These are phyloP conservation scores for Arenaria interpres DNA, from an alignment of 2,113 vertebrate species.

Conservation along the genomic window DNA sequence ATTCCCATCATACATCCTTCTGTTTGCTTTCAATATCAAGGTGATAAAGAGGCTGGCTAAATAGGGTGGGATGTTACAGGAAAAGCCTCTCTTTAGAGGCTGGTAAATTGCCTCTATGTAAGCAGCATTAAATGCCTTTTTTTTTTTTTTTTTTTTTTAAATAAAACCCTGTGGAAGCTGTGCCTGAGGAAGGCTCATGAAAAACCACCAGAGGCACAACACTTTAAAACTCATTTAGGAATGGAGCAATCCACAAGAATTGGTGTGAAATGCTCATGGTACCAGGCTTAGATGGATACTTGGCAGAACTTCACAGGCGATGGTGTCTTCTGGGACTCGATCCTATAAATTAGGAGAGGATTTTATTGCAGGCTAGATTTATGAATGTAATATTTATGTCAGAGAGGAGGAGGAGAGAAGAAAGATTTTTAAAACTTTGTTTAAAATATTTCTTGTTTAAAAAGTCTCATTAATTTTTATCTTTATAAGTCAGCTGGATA, in stretches of 20 bases:
- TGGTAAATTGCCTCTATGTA: background rate
- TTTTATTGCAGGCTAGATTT: conserved; percentile 23
- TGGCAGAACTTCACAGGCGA: conserved; percentile 29
- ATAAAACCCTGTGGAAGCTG: background rate
- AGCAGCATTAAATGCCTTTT: background rate
- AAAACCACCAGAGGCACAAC: conserved; percentile 25
- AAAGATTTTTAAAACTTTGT: background rate
- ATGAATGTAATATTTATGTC: background rate
- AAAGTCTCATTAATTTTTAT: background rate
- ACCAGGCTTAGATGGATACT: background rate
- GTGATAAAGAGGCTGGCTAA: background rate
- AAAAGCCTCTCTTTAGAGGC: background rate
- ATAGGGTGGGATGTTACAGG: background rate
- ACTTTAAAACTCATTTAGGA: conserved; percentile 18
- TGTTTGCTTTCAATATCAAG: background rate
- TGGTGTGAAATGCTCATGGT: background rate
- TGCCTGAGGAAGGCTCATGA: background rate
- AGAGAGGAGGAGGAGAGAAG: background rate
- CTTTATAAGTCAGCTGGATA: background rate
- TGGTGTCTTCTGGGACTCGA: background rate
- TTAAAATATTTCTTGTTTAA: background rate
- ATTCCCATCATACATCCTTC: background rate
- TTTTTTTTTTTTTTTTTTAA: background rate
- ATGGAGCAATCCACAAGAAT: conserved; percentile 2
- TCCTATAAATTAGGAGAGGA: background rate